Evolutionary conservation across 2,797 vertebrate species (phyloP), one percentile per base, ranked within the genome.

Genomic region (Graptemys geographica): DNA sequence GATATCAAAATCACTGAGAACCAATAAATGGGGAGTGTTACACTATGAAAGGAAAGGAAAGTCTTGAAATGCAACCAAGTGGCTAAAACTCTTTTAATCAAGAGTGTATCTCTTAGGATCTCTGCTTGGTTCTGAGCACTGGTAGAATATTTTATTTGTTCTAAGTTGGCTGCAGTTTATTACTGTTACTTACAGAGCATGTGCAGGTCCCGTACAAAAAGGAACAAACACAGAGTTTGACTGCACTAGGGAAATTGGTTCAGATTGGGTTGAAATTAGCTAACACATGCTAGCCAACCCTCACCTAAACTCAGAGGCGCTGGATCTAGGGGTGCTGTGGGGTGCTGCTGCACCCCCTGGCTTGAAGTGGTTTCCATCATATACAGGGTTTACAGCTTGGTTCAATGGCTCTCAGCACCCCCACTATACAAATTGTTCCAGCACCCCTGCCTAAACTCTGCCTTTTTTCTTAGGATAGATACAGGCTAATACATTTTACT

Each of bases 201-300:
- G 19, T 47, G 23, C 56, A 62, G 5, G 10, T 31, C 19, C 7
- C 53, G 4, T 4, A 8, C 27, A 8, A 28, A 76, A 53, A 69
- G 3, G 18, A 2, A 69, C 65, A 5, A 2, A 33, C 1, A 5
- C 10, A 72, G 23, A 4, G n/a, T 18, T 3, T 55, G 15, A 51
- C 37, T 84, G 28, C 25, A 53, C 19, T 56, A 15, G 19, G 11
- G 28, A 28, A 47, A 55, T 8, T 47, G 83, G 83, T 41, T 53
- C 23, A 41, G 74, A 76, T 33, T 31, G 16, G 52, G 69, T 28
- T 53, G 55, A 37, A 85, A 76, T 56, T 41, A 21, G 52, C 51
- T 49, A 69, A 44, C 41, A 53, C 65, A 44, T 55, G 23, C 49
- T 37, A 44, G 65, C n/a, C 31, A 37, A 16, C 1, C 4, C 25